phyloP scores from a whole-genome alignment of 2,888 invertebrate genomes.

The Coremacera marginata region DNA sequence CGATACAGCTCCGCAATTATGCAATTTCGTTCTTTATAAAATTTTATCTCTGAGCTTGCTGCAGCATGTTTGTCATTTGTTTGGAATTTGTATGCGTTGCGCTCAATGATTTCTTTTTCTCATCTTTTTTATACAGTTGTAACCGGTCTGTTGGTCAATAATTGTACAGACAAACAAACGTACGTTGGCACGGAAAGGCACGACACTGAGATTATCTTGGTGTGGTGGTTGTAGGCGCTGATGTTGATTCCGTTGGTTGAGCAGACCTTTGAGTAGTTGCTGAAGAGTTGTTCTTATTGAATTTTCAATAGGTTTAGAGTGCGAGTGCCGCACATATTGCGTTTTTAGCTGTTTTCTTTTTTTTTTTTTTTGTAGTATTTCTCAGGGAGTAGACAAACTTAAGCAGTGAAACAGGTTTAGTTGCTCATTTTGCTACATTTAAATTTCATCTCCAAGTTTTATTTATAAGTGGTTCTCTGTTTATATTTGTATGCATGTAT shows the following conservation, averaged over 20 bases:
- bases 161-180: not conserved
- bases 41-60: conserved; percentile 20
- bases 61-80: conserved; percentile 20
- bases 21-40: conserved; percentile 2
- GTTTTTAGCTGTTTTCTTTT: not conserved
- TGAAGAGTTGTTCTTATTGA: conserved; percentile 17
- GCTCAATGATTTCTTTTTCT: conserved; percentile 5
- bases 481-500: conserved; percentile 11
- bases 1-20: not conserved
- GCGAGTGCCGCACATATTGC: no score
- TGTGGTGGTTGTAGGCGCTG: not conserved
- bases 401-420: not conserved
- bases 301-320: conserved; percentile 9
- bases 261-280: not conserved
- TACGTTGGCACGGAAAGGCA: not conserved
- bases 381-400: not conserved
- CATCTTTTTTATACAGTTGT: no score
- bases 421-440: not conserved
- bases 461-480: conserved; percentile 10
- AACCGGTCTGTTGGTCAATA: not conserved
- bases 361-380: not conserved
- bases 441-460: conserved; percentile 10
- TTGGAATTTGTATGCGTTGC: conserved; percentile 28
- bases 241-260: not conserved
- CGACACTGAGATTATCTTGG: not conserved